Evolutionary conservation across 2,113 vertebrate species (phyloP).

Genomic region (Chionis minor): DNA sequence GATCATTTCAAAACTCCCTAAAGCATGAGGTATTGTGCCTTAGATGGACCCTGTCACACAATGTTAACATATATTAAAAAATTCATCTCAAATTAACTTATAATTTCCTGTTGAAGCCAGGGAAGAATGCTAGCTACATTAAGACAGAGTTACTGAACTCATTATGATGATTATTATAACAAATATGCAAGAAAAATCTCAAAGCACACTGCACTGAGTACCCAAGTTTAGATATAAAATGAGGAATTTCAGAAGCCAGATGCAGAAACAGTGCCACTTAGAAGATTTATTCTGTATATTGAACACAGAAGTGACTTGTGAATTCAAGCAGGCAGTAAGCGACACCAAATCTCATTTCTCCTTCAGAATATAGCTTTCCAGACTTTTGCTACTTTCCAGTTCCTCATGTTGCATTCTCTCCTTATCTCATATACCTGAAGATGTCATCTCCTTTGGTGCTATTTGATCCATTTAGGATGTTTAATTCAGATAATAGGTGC

Average conservation of each 20-base stretch:
- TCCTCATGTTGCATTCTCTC: not conserved
- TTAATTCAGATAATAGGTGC: not conserved
- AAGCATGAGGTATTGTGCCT: not conserved
- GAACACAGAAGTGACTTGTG: not conserved
- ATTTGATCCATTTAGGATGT: not conserved
- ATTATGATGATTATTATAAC: not conserved
- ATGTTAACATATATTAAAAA: conserved; percentile 33
- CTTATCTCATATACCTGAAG: not conserved
- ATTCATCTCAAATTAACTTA: not conserved
- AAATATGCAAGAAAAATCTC: not conserved
- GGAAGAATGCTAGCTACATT: conserved; percentile 27
- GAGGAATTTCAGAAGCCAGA: not conserved
- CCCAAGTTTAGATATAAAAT: not conserved
- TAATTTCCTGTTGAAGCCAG: conserved; percentile 3
- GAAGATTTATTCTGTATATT: not conserved
- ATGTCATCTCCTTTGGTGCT: not conserved
- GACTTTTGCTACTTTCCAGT: not conserved
- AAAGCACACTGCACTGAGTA: not conserved
- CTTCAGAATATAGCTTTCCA: not conserved
- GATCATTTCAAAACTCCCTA: not conserved
- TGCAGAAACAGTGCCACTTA: not conserved
- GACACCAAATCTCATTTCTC: not conserved
- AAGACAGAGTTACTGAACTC: conserved; percentile 11
- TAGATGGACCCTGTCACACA: not conserved
- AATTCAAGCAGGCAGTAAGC: not conserved